Evolutionary conservation across 1,140 invertebrate genomes (phyloP).

Genomic region (Drosophila lowei): DNA sequence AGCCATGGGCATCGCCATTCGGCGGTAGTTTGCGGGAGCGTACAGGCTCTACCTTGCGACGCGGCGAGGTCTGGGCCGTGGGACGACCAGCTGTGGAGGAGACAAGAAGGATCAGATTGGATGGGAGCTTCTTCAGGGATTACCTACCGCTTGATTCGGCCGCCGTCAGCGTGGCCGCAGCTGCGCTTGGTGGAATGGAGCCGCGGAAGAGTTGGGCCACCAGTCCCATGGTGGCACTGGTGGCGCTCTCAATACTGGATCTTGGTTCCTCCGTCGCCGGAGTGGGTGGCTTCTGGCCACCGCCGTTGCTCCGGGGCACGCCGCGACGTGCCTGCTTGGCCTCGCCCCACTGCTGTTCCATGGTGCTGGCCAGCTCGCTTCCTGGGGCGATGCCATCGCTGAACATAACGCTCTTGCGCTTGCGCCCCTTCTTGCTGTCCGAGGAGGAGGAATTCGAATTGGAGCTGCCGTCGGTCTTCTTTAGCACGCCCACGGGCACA

Average conservation of each 20-base stretch:
- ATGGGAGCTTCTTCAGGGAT: neutral
- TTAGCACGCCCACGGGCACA: slow-evolving; percentile 93
- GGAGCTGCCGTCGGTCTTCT: slow-evolving; percentile 86
- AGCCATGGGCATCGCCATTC: slow-evolving; percentile 84
- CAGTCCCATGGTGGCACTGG: slow-evolving; percentile 61
- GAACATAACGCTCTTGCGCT: slow-evolving; percentile 93
- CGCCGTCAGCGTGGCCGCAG: slow-evolving; percentile 66
- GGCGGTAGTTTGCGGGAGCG: slow-evolving; percentile 67
- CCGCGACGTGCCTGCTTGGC: slow-evolving; percentile 71
- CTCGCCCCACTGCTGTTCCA: slow-evolving; percentile 77
- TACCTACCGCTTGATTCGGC: slow-evolving; percentile 46
- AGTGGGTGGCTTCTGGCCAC: slow-evolving; percentile 64
- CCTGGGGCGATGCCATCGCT: slow-evolving; percentile 96
- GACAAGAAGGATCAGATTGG: neutral
- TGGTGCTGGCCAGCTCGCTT: slow-evolving; percentile 91
- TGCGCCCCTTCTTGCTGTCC: slow-evolving; percentile 84
- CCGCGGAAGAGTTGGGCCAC: slow-evolving; percentile 76
- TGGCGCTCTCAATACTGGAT: slow-evolving; percentile 58
- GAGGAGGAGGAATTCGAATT: slow-evolving; percentile 69
- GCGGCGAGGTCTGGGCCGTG: slow-evolving; percentile 59
- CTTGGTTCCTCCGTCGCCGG: slow-evolving; percentile 44
- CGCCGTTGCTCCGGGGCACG: slow-evolving; percentile 46
- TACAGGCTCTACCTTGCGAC: slow-evolving; percentile 59
- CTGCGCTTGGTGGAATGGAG: slow-evolving; percentile 74
- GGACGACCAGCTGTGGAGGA: slow-evolving; percentile 35